These are phyloP conservation scores for Salpingus planirostris DNA, from an alignment of 2,888 invertebrate species.

Conservation along the genomic window DNA sequence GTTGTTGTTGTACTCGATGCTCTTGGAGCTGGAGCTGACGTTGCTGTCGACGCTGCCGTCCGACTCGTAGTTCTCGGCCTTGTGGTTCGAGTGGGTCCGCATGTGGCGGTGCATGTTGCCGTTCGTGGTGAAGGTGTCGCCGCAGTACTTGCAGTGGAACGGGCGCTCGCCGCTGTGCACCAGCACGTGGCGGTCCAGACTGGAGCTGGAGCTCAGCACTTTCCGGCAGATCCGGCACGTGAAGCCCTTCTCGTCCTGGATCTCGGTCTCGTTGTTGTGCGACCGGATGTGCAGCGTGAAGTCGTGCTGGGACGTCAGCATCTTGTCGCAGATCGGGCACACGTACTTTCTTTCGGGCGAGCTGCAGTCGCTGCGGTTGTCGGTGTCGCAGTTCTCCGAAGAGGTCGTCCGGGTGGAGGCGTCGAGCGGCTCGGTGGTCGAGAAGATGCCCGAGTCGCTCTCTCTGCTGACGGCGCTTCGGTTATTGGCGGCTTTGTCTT, in stretches of 20 bases:
- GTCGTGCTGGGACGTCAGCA: slow-evolving; percentile 54
- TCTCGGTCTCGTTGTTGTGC: slow-evolving; percentile 48
- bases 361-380: slow-evolving; percentile 48
- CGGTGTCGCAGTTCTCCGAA: slow-evolving; percentile 42
- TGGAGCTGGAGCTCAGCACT: slow-evolving; percentile 67
- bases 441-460: slow-evolving; percentile 39
- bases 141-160: slow-evolving; percentile 69
- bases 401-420: slow-evolving; percentile 5
- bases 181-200: slow-evolving; percentile 69
- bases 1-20: slow-evolving; percentile 39
- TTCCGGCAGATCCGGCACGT: slow-evolving; percentile 60
- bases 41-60: slow-evolving; percentile 47
- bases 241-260: slow-evolving; percentile 43
- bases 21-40: slow-evolving; percentile 34
- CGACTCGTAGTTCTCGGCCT: slow-evolving; percentile 52
- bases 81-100: slow-evolving; percentile 53
- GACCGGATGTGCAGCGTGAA: slow-evolving; percentile 62
- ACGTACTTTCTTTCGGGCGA: slow-evolving; percentile 42
- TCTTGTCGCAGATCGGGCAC: slow-evolving; percentile 58
- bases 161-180: slow-evolving; percentile 75
- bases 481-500: slow-evolving; percentile 20
- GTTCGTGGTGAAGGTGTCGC: slow-evolving; percentile 74
- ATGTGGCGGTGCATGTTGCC: slow-evolving; percentile 81
- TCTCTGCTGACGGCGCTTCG: slow-evolving; percentile 27
- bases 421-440: slow-evolving; percentile 23